A percentile compares a stretch with the other conserved stretches of the same genome.
phyloP scores from a whole-genome alignment of 2,797 vertebrate genomes.

The Ctenopoma multispine region DNA sequence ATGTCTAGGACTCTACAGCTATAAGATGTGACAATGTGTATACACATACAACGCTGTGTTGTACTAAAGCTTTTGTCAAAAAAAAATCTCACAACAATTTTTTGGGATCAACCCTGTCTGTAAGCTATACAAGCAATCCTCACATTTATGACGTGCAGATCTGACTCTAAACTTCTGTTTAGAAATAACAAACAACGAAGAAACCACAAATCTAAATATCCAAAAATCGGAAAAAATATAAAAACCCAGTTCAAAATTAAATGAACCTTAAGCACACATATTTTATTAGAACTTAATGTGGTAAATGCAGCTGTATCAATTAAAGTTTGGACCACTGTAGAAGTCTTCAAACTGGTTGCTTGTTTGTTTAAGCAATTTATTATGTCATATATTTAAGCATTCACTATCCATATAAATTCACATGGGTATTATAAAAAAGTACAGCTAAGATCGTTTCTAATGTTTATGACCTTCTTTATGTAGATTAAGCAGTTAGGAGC shows the following conservation, averaged over 20 bases:
- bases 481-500: conserved; percentile 16
- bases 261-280: not conserved
- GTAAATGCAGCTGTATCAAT: not conserved
- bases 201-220: not conserved
- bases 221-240: not conserved
- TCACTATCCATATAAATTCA: conserved; percentile 19
- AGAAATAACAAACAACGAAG: not conserved
- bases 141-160: too few relatives aligned
- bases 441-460: conserved; percentile 25
- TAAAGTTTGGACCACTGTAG: not conserved
- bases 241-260: not conserved
- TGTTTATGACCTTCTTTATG: conserved; percentile 36
- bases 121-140: too few relatives aligned
- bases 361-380: not conserved
- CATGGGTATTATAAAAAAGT: conserved; percentile 30
- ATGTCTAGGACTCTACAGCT: too few relatives aligned
- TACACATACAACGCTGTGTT: too few relatives aligned
- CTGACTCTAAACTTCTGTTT: conserved; percentile 1
- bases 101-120: too few relatives aligned
- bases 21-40: too few relatives aligned
- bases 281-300: not conserved
- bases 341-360: not conserved
- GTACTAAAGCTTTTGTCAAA: too few relatives aligned
- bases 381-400: not conserved
- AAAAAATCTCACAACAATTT: too few relatives aligned